These are phyloP conservation scores for Eupsittula cactorum DNA, from an alignment of 2,113 vertebrate genomes.

Conservation along the genomic window DNA sequence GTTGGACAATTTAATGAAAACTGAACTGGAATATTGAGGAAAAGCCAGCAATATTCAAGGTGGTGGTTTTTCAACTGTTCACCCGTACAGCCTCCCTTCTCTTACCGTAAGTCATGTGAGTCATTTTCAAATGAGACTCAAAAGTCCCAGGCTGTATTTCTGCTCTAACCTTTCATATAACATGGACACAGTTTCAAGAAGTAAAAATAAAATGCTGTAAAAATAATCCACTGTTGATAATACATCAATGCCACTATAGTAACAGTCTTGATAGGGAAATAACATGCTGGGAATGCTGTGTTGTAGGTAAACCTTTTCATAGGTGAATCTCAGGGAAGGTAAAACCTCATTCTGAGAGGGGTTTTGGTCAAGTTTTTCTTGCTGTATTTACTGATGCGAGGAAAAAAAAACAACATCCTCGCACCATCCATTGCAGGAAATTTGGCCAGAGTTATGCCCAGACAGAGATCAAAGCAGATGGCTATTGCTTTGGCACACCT, in stretches of 20 bases:
- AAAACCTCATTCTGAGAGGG: not conserved
- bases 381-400: not conserved
- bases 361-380: not conserved
- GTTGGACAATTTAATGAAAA: not conserved
- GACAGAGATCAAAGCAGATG: not conserved
- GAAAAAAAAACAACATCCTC: fast-evolving
- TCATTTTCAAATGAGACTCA: not conserved
- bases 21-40: not conserved
- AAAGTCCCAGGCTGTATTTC: not conserved
- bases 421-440: not conserved
- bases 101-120: not conserved
- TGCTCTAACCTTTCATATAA: not conserved
- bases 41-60: not conserved
- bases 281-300: fast-evolving
- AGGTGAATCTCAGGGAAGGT: not conserved
- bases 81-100: not conserved
- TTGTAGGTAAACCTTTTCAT: not conserved
- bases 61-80: not conserved
- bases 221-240: not conserved
- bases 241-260: not conserved
- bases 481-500: not conserved
- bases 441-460: not conserved
- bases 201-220: not conserved
- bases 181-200: not conserved
- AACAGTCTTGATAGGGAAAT: not conserved